Percentiles rank a stretch among this genome's conserved stretches.
phyloP scores from a whole-genome alignment of 2,797 vertebrate genomes.

The Sparus aurata region DNA sequence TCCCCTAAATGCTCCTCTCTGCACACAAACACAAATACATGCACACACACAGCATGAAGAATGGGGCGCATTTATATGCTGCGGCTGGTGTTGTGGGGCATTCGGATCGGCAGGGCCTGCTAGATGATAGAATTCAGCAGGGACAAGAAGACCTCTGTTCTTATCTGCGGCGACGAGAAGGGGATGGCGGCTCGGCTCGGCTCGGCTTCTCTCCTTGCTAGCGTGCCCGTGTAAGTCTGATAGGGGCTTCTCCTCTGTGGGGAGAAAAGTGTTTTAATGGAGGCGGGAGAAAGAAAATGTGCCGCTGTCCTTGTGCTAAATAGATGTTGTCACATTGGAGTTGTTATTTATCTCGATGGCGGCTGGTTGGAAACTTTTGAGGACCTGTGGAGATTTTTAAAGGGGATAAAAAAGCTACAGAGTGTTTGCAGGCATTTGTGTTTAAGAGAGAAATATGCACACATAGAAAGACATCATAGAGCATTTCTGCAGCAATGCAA shows the following conservation, averaged over 20 bases:
- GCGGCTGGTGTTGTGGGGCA: constrained; percentile 81
- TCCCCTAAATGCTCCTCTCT: constrained; percentile 53
- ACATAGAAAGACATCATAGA: neutral
- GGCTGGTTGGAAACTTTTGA: constrained; percentile 55
- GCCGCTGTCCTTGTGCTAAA: constrained; percentile 65
- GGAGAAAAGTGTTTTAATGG: constrained; percentile 64
- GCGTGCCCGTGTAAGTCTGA: constrained; percentile 71
- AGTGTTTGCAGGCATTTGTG: constrained; percentile 42
- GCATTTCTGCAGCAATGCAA: constrained; percentile 24
- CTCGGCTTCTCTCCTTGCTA: constrained; percentile 49
- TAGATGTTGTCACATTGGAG: constrained; percentile 70
- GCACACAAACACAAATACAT: constrained; percentile 32
- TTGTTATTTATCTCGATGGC: constrained; percentile 60
- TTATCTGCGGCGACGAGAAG: constrained; percentile 72
- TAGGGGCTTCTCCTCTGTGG: constrained; percentile 67
- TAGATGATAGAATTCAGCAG: constrained; percentile 85
- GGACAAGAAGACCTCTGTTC: constrained; percentile 89
- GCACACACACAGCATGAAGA: constrained; percentile 69
- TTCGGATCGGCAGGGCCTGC: constrained; percentile 78
- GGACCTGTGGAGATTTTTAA: constrained; percentile 55
- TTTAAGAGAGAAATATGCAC: constrained; percentile 25
- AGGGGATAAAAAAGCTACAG: constrained; percentile 30
- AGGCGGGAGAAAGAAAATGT: constrained; percentile 26
- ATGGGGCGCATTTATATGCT: constrained; percentile 88
- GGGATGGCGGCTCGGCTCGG: constrained; percentile 56